These are phyloP conservation scores for Enteromius afrohamiltoni DNA, from an alignment of 2,797 vertebrate genomes.

Conservation along the genomic window DNA sequence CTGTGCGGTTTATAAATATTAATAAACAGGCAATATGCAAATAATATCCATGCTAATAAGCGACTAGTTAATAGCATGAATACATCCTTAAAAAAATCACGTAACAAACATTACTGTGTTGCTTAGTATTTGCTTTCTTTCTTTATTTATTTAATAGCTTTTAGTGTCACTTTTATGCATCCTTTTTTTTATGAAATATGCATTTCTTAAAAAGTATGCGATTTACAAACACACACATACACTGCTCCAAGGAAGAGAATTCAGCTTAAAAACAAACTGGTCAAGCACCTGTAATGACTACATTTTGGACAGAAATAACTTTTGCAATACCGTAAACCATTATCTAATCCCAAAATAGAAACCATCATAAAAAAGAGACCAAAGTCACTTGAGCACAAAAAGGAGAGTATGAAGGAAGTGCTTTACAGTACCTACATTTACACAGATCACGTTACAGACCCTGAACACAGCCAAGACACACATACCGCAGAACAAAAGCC, in stretches of 20 bases:
- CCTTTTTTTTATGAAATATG: neutral
- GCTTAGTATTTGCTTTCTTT: too few species aligned
- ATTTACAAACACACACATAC: neutral
- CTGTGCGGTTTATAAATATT: too few species aligned
- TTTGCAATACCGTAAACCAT: neutral
- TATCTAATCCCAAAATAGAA: neutral
- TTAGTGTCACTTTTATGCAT: neutral
- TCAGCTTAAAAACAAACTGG: neutral
- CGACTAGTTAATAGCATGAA: too few species aligned
- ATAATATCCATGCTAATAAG: too few species aligned
- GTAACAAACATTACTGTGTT: neutral
- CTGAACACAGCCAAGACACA: conserved; percentile 33
- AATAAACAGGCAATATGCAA: too few species aligned
- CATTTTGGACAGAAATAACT: neutral
- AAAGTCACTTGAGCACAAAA: conserved; percentile 3
- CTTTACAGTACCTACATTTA: conserved; percentile 5
- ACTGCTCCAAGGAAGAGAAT: neutral
- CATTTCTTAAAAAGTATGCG: neutral
- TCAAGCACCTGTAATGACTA: neutral
- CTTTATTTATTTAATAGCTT: neutral
- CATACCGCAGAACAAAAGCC: conserved; percentile 21
- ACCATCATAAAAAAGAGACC: neutral
- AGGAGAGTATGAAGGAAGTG: neutral
- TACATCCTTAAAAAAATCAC: neutral
- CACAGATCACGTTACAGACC: conserved; percentile 44